phyloP scores from a whole-genome alignment of 2,113 vertebrate species.

The Regulus satrapa region DNA sequence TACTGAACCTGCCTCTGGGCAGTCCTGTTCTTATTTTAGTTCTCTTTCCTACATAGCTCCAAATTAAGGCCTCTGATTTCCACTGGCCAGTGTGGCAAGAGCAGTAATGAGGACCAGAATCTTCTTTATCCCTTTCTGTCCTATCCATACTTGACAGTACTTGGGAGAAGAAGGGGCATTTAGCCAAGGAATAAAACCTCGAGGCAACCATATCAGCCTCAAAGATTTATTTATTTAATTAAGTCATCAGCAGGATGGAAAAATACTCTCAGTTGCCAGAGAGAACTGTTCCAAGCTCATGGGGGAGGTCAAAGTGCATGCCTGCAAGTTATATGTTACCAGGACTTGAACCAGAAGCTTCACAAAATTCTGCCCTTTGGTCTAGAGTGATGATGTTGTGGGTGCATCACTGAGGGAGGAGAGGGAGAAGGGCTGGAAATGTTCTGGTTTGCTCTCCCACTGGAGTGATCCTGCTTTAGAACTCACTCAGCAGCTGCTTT shows the following conservation, averaged over 20 bases:
- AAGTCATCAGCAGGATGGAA: conserved; percentile 20
- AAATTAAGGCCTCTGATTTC: neutral
- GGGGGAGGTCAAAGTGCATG: neutral
- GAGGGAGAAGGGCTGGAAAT: neutral
- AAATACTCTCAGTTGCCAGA: conserved; percentile 18
- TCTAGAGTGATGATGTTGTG: neutral
- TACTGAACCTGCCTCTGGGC: neutral
- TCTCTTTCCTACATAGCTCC: neutral
- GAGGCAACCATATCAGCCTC: neutral
- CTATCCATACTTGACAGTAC: neutral
- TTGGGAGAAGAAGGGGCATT: neutral
- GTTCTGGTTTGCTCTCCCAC: neutral
- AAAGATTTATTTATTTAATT: conserved; percentile 47
- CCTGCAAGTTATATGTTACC: conserved; percentile 17
- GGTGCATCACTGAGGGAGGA: neutral
- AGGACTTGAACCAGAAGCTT: neutral
- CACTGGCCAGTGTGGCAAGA: neutral
- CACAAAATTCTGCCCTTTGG: conserved; percentile 10
- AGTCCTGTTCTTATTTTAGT: neutral
- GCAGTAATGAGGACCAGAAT: neutral
- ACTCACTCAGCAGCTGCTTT: neutral
- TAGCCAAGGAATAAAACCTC: conserved; percentile 31
- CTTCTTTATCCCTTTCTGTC: neutral
- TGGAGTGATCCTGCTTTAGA: neutral
- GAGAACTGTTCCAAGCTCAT: neutral